These are phyloP conservation scores for Drosophila pseudoananassae DNA, from an alignment of 1,140 invertebrate species.

Conservation along the genomic window DNA sequence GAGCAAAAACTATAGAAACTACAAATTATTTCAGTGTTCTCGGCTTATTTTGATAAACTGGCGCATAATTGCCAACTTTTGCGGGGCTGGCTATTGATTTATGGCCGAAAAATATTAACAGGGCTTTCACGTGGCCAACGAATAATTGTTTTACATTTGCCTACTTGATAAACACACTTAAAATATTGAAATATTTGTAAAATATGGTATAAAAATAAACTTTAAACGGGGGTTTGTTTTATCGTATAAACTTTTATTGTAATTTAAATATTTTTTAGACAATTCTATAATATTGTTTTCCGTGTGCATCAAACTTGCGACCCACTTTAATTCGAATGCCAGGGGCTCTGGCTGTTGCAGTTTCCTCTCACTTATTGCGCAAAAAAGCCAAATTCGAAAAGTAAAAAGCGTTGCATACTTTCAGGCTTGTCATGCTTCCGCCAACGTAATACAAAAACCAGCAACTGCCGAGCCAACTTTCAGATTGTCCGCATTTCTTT, in stretches of 20 bases:
- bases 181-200: not conserved
- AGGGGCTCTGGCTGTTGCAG: conserved; percentile 1
- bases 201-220: too few species aligned
- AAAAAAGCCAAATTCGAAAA: conserved; percentile 38
- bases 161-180: conserved; percentile 12
- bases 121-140: conserved; percentile 23
- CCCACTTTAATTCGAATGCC: conserved; percentile 47
- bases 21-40: conserved; percentile 26
- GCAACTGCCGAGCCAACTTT: conserved; percentile 49
- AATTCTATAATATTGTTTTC: not conserved
- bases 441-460: conserved; percentile 31
- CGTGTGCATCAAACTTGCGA: conserved; percentile 3
- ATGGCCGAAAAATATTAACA: conserved; percentile 62
- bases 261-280: not conserved
- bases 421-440: conserved; percentile 45
- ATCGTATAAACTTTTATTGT: not conserved
- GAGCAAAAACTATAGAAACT: conserved; percentile 9
- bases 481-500: conserved; percentile 49
- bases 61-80: conserved; percentile 31
- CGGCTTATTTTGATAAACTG: conserved; percentile 43
- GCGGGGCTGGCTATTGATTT: conserved; percentile 58
- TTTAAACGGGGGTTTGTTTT: too few species aligned
- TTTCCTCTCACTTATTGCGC: not conserved
- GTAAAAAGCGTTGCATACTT: conserved; percentile 58
- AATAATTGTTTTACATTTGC: conserved; percentile 20